Evolutionary conservation across 2,888 invertebrate species (phyloP).

Genomic region (Glaucopsyche alexis): DNA sequence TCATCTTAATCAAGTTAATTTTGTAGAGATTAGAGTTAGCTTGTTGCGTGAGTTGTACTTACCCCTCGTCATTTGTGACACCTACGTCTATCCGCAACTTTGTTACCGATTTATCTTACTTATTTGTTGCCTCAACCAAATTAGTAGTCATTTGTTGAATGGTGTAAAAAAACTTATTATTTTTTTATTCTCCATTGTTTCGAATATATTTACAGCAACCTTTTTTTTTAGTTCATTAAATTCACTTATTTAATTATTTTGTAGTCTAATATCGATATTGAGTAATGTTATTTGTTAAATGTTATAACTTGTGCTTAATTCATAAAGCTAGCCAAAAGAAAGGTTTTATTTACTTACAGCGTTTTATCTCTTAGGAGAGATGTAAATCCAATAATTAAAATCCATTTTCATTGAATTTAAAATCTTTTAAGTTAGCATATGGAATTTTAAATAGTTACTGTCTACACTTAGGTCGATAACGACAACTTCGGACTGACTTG

Average conservation of each 20-base stretch:
- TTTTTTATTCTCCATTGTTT: background rate
- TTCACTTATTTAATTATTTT: too few species aligned
- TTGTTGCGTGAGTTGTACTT: slow-evolving; percentile 44
- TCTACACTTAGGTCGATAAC: background rate
- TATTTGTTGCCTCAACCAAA: slow-evolving; percentile 42
- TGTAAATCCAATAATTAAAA: slow-evolving; percentile 1
- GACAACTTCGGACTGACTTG: background rate
- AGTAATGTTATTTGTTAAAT: too few species aligned
- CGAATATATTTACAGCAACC: too few species aligned
- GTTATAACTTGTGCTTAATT: background rate
- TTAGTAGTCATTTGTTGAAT: slow-evolving; percentile 34
- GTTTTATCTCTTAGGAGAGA: background rate
- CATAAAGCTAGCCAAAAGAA: background rate
- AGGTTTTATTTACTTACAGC: background rate
- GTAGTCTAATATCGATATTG: too few species aligned
- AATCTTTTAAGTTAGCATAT: background rate
- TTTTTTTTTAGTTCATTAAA: too few species aligned
- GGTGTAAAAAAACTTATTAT: background rate
- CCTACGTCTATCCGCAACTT: slow-evolving; percentile 42
- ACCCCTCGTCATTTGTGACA: slow-evolving; percentile 45
- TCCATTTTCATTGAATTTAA: slow-evolving; percentile 11
- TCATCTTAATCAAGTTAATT: slow-evolving; percentile 46
- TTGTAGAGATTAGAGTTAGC: slow-evolving; percentile 45
- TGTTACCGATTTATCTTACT: slow-evolving; percentile 47
- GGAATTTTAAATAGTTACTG: slow-evolving; percentile 7